These are phyloP conservation scores for Sarcophaga subvicina DNA, from an alignment of 2,888 invertebrate genomes.

Conservation along the genomic window DNA sequence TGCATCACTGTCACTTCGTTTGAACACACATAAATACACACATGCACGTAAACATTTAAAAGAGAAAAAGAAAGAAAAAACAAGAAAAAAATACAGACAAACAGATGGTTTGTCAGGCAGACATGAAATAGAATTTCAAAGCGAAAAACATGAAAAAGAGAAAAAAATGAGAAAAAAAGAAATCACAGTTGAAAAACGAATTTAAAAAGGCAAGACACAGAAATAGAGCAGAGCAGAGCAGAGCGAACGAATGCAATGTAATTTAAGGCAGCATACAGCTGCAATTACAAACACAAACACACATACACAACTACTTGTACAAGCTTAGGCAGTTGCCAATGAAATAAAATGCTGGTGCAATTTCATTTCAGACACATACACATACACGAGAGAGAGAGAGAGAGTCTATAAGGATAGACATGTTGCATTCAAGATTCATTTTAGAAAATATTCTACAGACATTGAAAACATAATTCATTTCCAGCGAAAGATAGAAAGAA, in stretches of 20 bases:
- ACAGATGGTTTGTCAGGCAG: conserved; percentile 2
- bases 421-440: conserved; percentile 36
- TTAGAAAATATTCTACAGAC: conserved; percentile 25
- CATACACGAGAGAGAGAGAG: not conserved
- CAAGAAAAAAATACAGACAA: not conserved
- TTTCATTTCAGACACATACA: conserved; percentile 5
- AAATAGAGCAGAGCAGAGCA: not conserved
- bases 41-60: no score
- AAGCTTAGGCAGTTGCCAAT: not conserved
- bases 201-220: no score
- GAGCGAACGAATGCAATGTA: conserved; percentile 41
- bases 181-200: no score
- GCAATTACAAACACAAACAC: conserved; percentile 25
- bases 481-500: conserved; percentile 13
- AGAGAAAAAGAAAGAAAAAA: no score
- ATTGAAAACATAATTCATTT: conserved; percentile 54
- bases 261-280: conserved; percentile 40
- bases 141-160: not conserved
- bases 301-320: not conserved
- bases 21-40: no score
- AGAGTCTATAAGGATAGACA: conserved; percentile 1
- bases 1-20: no score
- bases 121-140: not conserved
- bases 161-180: not conserved
- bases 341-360: conserved; percentile 25